These are phyloP conservation scores for Proctacanthus coquilletti DNA, from an alignment of 1,140 invertebrate species.

Conservation along the genomic window DNA sequence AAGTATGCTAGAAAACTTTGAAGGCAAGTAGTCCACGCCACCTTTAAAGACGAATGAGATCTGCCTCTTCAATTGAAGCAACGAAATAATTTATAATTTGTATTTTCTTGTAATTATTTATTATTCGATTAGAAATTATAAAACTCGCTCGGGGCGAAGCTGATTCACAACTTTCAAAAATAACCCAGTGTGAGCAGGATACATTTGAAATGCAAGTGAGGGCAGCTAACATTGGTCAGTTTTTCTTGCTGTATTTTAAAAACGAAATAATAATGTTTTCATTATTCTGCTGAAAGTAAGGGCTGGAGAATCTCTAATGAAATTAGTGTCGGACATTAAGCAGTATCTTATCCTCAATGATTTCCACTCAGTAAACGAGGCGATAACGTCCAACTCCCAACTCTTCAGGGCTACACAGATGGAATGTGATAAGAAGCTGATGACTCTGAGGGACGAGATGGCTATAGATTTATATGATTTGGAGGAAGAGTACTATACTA, in stretches of 20 bases:
- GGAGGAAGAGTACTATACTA: conserved; percentile 96
- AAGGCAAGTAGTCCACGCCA: conserved; percentile 63
- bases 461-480: conserved; percentile 88
- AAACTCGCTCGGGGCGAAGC: conserved; percentile 86
- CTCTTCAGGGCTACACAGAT: conserved; percentile 75
- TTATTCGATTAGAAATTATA: conserved; percentile 85
- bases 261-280: conserved; percentile 3
- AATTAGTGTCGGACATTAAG: conserved; percentile 90
- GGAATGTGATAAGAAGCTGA: conserved; percentile 86
- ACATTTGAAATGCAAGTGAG: conserved; percentile 94
- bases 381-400: conserved; percentile 81
- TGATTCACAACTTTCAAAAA: conserved; percentile 71
- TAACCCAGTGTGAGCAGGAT: conserved; percentile 86
- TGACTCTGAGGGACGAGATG: conserved; percentile 85
- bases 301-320: conserved; percentile 91
- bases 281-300: conserved; percentile 40
- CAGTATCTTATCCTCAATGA: conserved; percentile 94
- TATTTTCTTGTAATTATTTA: conserved; percentile 15
- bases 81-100: too few relatives aligned
- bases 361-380: conserved; percentile 92
- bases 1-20: conserved; percentile 93
- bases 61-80: too few relatives aligned
- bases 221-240: conserved; percentile 77
- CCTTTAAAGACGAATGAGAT: too few relatives aligned
- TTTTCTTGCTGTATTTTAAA: not conserved